These are phyloP conservation scores for Notoglanidium macrostoma DNA, from an alignment of 2,797 vertebrate species.

Conservation along the genomic window DNA sequence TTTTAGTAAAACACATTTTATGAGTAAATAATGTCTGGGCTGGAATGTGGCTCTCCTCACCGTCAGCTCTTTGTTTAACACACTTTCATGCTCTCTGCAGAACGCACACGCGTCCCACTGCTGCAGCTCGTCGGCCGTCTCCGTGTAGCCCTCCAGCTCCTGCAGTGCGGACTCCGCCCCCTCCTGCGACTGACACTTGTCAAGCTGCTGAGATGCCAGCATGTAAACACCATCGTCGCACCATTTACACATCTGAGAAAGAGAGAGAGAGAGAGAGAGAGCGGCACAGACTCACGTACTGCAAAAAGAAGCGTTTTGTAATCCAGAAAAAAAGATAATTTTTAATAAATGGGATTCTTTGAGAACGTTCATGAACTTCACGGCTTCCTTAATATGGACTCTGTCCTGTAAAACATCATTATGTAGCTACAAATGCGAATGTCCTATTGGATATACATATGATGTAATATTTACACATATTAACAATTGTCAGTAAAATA, in stretches of 20 bases:
- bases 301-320: background rate
- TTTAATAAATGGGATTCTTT: background rate
- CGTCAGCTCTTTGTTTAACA: constrained; percentile 86
- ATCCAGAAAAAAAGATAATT: background rate
- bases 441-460: no score
- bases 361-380: background rate
- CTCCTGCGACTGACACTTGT: constrained; percentile 97
- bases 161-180: constrained; percentile 92
- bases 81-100: constrained; percentile 80
- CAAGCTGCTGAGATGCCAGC: constrained; percentile 92
- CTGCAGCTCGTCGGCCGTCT: constrained; percentile 79
- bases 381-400: background rate
- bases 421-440: background rate
- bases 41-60: constrained; percentile 64
- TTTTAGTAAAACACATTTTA: background rate
- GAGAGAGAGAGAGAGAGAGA: background rate
- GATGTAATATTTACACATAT: background rate
- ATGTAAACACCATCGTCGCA: constrained; percentile 95
- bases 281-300: no score
- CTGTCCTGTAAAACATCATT: background rate
- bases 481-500: background rate
- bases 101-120: constrained; percentile 81
- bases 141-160: constrained; percentile 92
- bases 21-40: background rate
- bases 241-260: constrained; percentile 85